Base-by-base conservation (phyloP, 2,797 vertebrate genomes). In the Nannoperca obscura region DNA sequence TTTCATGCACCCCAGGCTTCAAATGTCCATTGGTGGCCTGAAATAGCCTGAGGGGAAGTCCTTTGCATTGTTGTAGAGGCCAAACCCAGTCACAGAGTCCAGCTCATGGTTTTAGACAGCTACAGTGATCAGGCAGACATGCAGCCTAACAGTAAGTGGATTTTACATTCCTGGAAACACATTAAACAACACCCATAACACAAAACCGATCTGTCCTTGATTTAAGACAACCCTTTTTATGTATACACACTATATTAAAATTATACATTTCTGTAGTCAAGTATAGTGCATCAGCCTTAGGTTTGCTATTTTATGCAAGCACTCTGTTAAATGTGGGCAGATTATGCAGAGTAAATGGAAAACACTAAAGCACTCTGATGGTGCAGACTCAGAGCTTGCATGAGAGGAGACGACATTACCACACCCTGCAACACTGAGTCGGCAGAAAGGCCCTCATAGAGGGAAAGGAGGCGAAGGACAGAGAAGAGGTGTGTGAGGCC, bases 31-130 rank as follows among this genome's bases (percentile, higher is more conserved):
- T 83, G 86, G 85, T 78, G 78, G 83, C 84, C 90, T 66, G 88
- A 94, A 95, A 95, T 94, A 95, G 91, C 86, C 68, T 5, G 55
- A 54, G 84, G 92, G 93, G 92, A 93, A 94, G 92, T 94, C 94
- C 93, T 91, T 78, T 30, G 77, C 81, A 87, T 91, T 90, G 89
- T 88, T 85, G 79, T 38, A 20, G 71, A 85, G 83, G 78, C 87
- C 74, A 78, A 88, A 73, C 66, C 86, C 62, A 55, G 78, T 49
- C 12, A 69, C 63, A 85, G 68, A 78, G 77, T 68, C 73, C 66
- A 74, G 70, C 57, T 85, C 27, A 36, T 66, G 78, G 80, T 67
- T 86, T 81, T 47, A 72, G 44, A 74, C 63, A 7, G 4, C 47
- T 40, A 58, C 62, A 74, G 63, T 17, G 32, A 61, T 47, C 38